These are phyloP conservation scores for Champsocephalus esox DNA, from an alignment of 2,797 vertebrate genomes.

Conservation along the genomic window DNA sequence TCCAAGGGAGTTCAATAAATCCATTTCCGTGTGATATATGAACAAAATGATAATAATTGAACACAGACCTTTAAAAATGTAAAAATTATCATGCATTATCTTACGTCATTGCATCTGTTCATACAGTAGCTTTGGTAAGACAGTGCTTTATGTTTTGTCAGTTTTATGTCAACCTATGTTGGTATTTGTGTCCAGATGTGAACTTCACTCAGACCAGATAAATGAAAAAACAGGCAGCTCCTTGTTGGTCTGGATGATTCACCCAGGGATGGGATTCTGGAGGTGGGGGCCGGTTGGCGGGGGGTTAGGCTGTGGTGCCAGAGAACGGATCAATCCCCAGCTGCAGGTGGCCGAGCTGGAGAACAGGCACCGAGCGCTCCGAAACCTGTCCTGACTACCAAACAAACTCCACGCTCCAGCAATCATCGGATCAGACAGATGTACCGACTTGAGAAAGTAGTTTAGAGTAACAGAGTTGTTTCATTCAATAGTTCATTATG, in stretches of 20 bases:
- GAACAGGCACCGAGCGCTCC: constrained; percentile 55
- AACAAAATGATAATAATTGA: background rate
- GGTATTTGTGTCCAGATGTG: constrained; percentile 36
- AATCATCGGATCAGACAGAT: constrained; percentile 45
- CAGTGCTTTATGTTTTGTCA: constrained; percentile 15
- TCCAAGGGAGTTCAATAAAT: background rate
- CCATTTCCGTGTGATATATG: background rate
- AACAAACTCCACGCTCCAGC: constrained; percentile 53
- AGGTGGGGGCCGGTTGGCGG: constrained; percentile 43
- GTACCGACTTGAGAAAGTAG: constrained; percentile 47
- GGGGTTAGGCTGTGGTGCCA: constrained; percentile 45
- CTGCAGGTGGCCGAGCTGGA: constrained; percentile 80
- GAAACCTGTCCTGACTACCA: constrained; percentile 78
- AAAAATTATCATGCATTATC: background rate
- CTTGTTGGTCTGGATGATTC: constrained; percentile 60
- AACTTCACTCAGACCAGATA: constrained; percentile 61
- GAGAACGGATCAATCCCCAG: constrained; percentile 80
- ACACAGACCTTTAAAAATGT: background rate
- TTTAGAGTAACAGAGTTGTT: constrained; percentile 23
- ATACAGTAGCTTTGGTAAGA: background rate
- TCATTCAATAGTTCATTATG: constrained; percentile 28
- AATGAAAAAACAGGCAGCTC: constrained; percentile 64
- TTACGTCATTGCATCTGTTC: background rate
- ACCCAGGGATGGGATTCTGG: constrained; percentile 51
- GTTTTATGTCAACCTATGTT: constrained; percentile 12